These are phyloP conservation scores for Neolamprologus cancellatus DNA, from an alignment of 2,113 vertebrate species.

Conservation along the genomic window DNA sequence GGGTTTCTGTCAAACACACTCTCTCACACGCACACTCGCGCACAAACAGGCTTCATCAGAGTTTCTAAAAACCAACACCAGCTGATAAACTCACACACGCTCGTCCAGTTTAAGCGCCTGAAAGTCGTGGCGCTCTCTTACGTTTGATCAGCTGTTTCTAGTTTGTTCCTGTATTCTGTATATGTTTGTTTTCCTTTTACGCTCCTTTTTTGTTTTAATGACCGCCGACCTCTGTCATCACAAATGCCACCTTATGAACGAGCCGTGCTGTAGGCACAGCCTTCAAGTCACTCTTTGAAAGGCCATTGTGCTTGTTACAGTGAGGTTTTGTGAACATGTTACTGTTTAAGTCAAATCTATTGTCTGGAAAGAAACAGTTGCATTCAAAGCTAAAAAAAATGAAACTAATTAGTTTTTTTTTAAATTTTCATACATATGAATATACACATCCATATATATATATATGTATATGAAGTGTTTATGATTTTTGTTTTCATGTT, in stretches of 20 bases:
- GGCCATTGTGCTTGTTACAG: slow-evolving; percentile 5
- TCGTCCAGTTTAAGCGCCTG: not conserved
- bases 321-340: slow-evolving; percentile 40
- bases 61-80: slow-evolving; percentile 50
- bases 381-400: slow-evolving; percentile 21
- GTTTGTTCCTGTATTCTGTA: not conserved
- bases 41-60: not conserved
- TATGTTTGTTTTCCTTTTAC: slow-evolving; percentile 5
- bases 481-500: slow-evolving; percentile 56
- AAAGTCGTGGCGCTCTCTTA: not conserved
- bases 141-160: not conserved
- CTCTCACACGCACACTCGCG: not conserved
- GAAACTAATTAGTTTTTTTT: slow-evolving; percentile 23
- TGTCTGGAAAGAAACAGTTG: slow-evolving; percentile 45
- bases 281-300: slow-evolving; percentile 27
- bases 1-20: not conserved
- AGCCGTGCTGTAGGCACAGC: not conserved
- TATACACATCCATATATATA: not conserved
- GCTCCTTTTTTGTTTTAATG: not conserved
- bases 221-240: not conserved
- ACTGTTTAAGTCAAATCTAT: slow-evolving; percentile 50
- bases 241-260: slow-evolving; percentile 1
- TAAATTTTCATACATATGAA: not conserved
- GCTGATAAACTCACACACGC: slow-evolving; percentile 48
- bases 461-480: not conserved